Percentiles rank a stretch among this genome's conserved stretches.
Evolutionary conservation across 2,113 vertebrate species (phyloP).

Genomic region (Nipponia nippon): DNA sequence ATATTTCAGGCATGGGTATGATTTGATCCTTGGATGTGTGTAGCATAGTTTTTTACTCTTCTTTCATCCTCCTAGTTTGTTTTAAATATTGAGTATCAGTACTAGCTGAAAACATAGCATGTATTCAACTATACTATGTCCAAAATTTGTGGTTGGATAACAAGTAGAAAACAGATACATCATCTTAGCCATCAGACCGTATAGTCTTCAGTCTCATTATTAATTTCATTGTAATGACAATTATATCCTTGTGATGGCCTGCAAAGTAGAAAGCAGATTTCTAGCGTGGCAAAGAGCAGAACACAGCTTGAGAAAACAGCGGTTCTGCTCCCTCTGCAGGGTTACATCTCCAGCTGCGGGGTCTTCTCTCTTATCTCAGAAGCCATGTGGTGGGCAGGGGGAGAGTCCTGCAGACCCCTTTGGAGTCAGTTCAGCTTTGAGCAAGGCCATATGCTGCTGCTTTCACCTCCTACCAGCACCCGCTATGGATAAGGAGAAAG

Average conservation of each 20-base stretch:
- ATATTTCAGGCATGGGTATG: not conserved
- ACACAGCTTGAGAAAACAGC: rapidly evolving
- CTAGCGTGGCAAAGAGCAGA: not conserved
- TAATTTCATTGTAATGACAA: not conserved
- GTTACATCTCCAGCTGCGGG: not conserved
- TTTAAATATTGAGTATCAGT: not conserved
- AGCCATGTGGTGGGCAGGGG: not conserved
- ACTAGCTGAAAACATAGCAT: not conserved
- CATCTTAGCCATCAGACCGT: not conserved
- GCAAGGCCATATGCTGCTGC: not conserved
- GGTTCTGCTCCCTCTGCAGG: not conserved
- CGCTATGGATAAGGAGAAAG: not conserved
- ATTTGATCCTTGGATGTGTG: not conserved
- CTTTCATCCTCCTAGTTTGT: not conserved
- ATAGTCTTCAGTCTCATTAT: not conserved
- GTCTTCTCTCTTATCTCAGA: not conserved
- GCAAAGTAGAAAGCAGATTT: not conserved
- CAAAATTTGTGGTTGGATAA: not conserved
- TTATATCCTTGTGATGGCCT: not conserved
- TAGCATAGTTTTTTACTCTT: not conserved
- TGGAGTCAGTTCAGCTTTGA: not conserved
- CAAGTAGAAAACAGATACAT: not conserved
- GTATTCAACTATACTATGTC: not conserved
- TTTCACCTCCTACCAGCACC: not conserved
- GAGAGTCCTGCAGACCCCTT: not conserved